These are phyloP conservation scores for Tetanocera ferruginea DNA, from an alignment of 2,888 invertebrate genomes.

Conservation along the genomic window DNA sequence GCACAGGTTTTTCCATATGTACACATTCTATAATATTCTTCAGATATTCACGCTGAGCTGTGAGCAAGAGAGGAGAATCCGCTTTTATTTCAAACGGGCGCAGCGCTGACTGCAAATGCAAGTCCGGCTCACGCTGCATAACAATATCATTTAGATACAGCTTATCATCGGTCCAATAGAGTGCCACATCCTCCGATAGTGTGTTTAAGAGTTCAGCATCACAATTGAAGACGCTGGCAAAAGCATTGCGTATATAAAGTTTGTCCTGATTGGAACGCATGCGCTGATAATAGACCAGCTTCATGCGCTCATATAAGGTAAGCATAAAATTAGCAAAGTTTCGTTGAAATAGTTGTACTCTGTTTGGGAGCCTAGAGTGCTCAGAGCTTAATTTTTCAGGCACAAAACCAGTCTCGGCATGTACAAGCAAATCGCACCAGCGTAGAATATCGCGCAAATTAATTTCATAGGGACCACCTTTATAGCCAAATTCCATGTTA, in stretches of 20 bases:
- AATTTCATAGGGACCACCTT: slow-evolving; percentile 96
- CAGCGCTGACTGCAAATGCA: slow-evolving; percentile 51
- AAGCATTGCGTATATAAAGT: slow-evolving; percentile 74
- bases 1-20: slow-evolving; percentile 92
- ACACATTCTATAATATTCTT: slow-evolving; percentile 89
- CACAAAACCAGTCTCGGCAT: slow-evolving; percentile 61
- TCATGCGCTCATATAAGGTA: slow-evolving; percentile 71
- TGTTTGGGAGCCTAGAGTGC: slow-evolving; percentile 62
- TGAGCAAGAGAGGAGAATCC: slow-evolving; percentile 70
- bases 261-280: slow-evolving; percentile 87
- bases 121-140: slow-evolving; percentile 68
- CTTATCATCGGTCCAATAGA: slow-evolving; percentile 74
- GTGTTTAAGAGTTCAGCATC: slow-evolving; percentile 61
- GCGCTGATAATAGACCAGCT: slow-evolving; percentile 87
- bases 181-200: slow-evolving; percentile 72
- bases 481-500: slow-evolving; percentile 80
- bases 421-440: slow-evolving; percentile 86
- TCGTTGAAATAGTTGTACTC: slow-evolving; percentile 47
- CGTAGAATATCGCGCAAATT: slow-evolving; percentile 95
- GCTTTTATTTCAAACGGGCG: slow-evolving; percentile 56
- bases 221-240: slow-evolving; percentile 71
- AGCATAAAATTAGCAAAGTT: slow-evolving; percentile 59
- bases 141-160: slow-evolving; percentile 78
- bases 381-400: slow-evolving; percentile 29
- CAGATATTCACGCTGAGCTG: slow-evolving; percentile 77